Evolutionary conservation across 1,140 invertebrate species (phyloP), one percentile per base, ranked within the genome.

Genomic region (Drepana arcuata): DNA sequence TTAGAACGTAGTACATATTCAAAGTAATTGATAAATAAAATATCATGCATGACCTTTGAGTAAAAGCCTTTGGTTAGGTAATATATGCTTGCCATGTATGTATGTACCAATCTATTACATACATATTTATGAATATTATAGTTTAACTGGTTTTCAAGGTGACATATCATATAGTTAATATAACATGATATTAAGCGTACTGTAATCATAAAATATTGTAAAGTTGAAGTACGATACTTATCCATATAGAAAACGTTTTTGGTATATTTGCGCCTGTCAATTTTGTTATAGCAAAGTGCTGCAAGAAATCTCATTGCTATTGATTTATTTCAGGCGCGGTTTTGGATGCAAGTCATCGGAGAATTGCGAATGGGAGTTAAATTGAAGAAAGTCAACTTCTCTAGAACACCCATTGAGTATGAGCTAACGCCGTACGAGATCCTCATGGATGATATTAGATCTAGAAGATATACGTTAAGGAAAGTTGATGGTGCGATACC

Each of bases 381-480:
- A 75, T 84, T 99, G 62, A 98, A 97, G 83, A 97, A 97, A 77
- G 93, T 96, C 1, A 86, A 90, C 72, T 85, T 89, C 70, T 87
- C 86, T 57, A 82, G 88, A 50, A 88, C 88, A 23, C 86, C 90
- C 26, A 88, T 93, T 37, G 95, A 98, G 80, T 98, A 93, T 78
- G 95, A 97, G 78, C 77, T 98, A 44, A 99, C 96, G n/a, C 96
- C 96, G 4, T 98, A 97, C 72, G 96, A 98, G 85, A 97, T 97
- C 62, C 86, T 99, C 7, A 96, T 98, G 92, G 95, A 98, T 61
- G 96, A 98, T 67, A 98, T 99, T 49, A 84, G 95, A 51, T 91
- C 92, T 14, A 89, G 93, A 56, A 88, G 92, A 55, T 98, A 95
- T 84, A 93, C 92, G 59, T 82, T 93, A 34, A 88, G 89, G 54